These are phyloP conservation scores for Acleris holmiana DNA, from an alignment of 2,888 invertebrate species.

Conservation along the genomic window DNA sequence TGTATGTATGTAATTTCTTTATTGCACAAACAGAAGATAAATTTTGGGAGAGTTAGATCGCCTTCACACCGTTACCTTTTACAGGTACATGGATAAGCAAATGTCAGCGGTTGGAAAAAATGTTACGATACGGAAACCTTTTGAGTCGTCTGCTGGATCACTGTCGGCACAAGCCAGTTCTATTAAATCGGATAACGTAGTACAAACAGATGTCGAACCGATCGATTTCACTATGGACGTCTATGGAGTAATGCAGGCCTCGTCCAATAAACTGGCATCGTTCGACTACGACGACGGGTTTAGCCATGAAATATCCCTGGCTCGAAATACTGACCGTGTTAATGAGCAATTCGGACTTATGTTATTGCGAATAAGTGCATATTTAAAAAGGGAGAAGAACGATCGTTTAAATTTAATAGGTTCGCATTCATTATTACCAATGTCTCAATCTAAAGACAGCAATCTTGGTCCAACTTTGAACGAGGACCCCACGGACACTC, in stretches of 20 bases:
- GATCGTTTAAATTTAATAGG: slow-evolving; percentile 46
- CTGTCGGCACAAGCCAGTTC: no score
- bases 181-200: background rate
- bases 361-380: slow-evolving; percentile 67
- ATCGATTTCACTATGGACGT: background rate
- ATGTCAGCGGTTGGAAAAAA: background rate
- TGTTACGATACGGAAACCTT: background rate
- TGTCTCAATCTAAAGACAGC: slow-evolving; percentile 24
- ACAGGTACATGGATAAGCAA: slow-evolving; percentile 43
- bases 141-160: background rate
- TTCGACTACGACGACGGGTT: slow-evolving; percentile 65
- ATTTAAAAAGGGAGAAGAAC: slow-evolving; percentile 53
- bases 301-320: slow-evolving; percentile 63
- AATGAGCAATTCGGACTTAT: slow-evolving; percentile 74
- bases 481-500: slow-evolving; percentile 59
- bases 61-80: background rate
- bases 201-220: background rate
- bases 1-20: no score
- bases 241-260: background rate
- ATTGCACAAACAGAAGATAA: no score
- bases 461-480: slow-evolving; percentile 42
- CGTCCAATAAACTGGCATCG: slow-evolving; percentile 4
- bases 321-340: slow-evolving; percentile 72
- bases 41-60: background rate
- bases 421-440: slow-evolving; percentile 43